These are phyloP conservation scores for Heteromurus nitidus DNA, from an alignment of 2,888 invertebrate genomes.

Conservation along the genomic window DNA sequence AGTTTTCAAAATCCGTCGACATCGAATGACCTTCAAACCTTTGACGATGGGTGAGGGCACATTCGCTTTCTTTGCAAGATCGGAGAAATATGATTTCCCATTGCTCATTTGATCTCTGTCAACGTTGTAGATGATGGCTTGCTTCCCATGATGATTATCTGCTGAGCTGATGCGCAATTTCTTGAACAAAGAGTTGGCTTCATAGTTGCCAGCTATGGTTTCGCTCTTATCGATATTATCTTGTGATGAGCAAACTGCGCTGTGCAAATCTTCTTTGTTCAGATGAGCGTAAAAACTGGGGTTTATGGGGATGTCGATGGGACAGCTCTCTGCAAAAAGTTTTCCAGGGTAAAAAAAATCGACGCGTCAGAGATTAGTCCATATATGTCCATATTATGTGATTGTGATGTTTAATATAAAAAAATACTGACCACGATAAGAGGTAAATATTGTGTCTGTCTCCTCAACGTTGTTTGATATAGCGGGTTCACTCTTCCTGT, in stretches of 20 bases:
- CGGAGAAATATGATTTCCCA: conserved; percentile 35
- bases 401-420: neutral
- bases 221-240: neutral
- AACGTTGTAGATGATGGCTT: conserved; percentile 26
- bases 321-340: conserved; percentile 38
- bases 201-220: neutral
- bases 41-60: conserved; percentile 49
- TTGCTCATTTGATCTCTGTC: conserved; percentile 1
- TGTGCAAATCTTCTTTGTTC: neutral
- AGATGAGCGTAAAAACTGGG: conserved; percentile 10
- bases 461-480: neutral
- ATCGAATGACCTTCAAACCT: conserved; percentile 44
- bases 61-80: conserved; percentile 43
- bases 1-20: conserved; percentile 40
- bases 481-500: conserved; percentile 33
- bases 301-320: conserved; percentile 41
- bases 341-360: neutral
- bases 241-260: neutral
- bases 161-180: neutral
- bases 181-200: neutral
- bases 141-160: too few relatives aligned
- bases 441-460: conserved; percentile 17
- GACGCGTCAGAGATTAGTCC: neutral
- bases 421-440: conserved; percentile 13
- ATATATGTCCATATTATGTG: neutral